Evolutionary conservation across 2,113 vertebrate genomes (phyloP).

Genomic region (Desmodus rotundus): DNA sequence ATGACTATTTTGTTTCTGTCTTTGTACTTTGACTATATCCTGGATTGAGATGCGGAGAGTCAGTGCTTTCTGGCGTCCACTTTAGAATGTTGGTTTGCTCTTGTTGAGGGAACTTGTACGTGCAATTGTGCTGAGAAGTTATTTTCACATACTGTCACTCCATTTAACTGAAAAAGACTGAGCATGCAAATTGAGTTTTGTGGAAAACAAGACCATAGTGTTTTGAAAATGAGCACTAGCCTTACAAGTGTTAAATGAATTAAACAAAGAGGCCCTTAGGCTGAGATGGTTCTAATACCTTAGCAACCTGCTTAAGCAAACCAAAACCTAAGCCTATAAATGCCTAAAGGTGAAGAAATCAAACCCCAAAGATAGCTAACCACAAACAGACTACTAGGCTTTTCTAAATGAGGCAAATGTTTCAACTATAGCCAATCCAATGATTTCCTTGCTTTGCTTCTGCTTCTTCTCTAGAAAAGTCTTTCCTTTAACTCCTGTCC

Average conservation of each 20-base stretch:
- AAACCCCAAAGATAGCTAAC: neutral
- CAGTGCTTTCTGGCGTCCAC: conserved; percentile 50
- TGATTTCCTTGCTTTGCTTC: neutral
- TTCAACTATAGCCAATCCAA: neutral
- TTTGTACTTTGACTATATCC: conserved; percentile 25
- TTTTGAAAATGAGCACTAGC: conserved; percentile 14
- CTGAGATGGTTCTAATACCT: neutral
- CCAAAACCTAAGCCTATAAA: neutral
- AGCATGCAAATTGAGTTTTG: conserved; percentile 76
- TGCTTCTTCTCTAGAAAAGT: neutral
- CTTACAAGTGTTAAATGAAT: neutral
- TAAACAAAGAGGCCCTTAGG: neutral
- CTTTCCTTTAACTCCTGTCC: neutral
- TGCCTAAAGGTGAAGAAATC: neutral
- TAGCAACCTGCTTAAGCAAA: neutral
- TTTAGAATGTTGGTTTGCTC: conserved; percentile 58
- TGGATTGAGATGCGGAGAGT: conserved; percentile 51
- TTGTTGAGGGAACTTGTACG: conserved; percentile 33
- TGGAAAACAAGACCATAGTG: conserved; percentile 75
- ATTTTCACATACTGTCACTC: conserved; percentile 74
- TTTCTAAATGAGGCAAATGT: neutral
- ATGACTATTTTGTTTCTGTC: neutral
- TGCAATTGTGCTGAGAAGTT: conserved; percentile 66
- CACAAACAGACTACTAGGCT: neutral
- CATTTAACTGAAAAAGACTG: conserved; percentile 76